Percentiles rank a stretch among this genome's conserved stretches.
Conservation (phyloP, 2,888 invertebrate species). For the Cremastobaeus sp. region DNA sequence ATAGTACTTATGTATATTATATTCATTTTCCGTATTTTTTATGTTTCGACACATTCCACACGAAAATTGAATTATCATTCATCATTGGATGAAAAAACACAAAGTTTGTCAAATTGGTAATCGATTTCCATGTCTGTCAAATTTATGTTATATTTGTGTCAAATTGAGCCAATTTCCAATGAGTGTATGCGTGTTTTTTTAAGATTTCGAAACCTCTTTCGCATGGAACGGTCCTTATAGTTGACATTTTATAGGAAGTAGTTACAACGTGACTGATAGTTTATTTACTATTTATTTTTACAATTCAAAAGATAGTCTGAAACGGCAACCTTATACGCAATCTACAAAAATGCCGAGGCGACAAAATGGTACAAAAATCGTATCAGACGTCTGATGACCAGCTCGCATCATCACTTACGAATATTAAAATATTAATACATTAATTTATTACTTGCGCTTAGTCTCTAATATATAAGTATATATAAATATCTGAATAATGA, state of each 20-base stretch:
- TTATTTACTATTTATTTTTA: conserved; percentile 16
- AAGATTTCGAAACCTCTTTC: too few species aligned
- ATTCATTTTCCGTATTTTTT: too few species aligned
- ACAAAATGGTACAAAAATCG: conserved; percentile 58
- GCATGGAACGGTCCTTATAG: neutral
- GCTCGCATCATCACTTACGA: conserved; percentile 58
- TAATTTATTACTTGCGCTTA: conserved; percentile 60
- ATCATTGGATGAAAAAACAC: too few species aligned
- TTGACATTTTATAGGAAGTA: conserved; percentile 22
- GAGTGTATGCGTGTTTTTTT: too few species aligned
- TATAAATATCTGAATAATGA: conserved; percentile 61
- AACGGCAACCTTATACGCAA: conserved; percentile 42
- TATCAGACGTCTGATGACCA: conserved; percentile 47
- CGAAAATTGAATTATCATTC: too few species aligned
- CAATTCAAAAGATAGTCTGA: conserved; percentile 34
- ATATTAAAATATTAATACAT: conserved; percentile 64
- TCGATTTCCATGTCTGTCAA: too few species aligned
- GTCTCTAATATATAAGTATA: conserved; percentile 57
- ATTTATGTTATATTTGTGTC: too few species aligned
- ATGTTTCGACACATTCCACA: too few species aligned
- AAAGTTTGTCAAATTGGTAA: too few species aligned
- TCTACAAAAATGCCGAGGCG: conserved; percentile 50
- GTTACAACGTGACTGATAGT: conserved; percentile 11
- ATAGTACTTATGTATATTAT: too few species aligned
- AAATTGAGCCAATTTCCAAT: too few species aligned